A percentile compares a stretch with the other conserved stretches of the same genome.
Conservation (phyloP, 2,113 vertebrate species). For the Anoplopoma fimbria region DNA sequence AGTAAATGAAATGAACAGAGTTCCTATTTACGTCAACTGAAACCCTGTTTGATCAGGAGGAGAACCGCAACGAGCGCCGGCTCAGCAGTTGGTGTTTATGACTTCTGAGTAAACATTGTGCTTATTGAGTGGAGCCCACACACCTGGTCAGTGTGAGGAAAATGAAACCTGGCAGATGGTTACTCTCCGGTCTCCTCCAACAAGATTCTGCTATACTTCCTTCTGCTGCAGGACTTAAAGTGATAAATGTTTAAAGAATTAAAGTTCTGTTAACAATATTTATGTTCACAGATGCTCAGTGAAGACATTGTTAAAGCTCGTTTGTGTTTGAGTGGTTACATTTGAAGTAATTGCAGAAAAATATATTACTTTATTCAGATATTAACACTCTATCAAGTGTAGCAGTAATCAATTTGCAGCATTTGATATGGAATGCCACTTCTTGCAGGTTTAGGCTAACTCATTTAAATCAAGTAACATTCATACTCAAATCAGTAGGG, state of each 20-base stretch:
- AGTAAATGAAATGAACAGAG: neutral
- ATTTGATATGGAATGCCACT: neutral
- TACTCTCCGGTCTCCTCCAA: neutral
- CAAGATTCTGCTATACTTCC: neutral
- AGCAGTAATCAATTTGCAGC: neutral
- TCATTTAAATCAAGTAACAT: neutral
- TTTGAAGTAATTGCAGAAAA: neutral
- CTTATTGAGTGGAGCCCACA: constrained; percentile 34
- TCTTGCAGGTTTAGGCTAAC: neutral
- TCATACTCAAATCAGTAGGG: too few relatives aligned
- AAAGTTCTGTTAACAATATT: neutral
- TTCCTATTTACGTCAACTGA: neutral
- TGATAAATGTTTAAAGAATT: neutral
- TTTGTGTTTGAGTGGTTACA: neutral
- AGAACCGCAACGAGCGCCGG: neutral
- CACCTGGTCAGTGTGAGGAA: constrained; percentile 32
- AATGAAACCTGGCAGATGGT: constrained; percentile 46
- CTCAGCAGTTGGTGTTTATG: constrained; percentile 46
- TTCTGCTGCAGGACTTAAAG: neutral
- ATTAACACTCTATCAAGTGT: neutral
- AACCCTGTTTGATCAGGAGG: neutral
- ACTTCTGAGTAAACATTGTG: constrained; percentile 39
- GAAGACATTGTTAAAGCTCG: neutral
- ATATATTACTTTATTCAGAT: neutral
- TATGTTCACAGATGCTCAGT: neutral